Conservation (phyloP, 2,888 invertebrate genomes). For the Galerucella pusilla region DNA sequence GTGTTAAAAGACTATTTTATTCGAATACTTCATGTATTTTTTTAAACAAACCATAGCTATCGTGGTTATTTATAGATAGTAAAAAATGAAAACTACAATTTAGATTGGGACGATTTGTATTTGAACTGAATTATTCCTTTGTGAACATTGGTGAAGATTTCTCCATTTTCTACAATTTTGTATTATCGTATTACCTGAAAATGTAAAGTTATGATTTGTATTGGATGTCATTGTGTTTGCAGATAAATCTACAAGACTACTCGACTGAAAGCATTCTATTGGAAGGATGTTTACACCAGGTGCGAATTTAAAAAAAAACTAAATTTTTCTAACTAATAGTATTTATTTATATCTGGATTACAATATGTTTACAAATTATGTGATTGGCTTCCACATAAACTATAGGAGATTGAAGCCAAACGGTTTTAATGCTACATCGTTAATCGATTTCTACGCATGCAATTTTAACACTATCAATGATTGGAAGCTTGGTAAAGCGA, state of each 20-base stretch:
- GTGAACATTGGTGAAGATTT: not conserved
- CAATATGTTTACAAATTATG: not conserved
- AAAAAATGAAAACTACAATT: not conserved
- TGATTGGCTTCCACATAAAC: not conserved
- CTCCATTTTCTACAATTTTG: not conserved
- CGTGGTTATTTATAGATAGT: not conserved
- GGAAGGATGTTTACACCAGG: not conserved
- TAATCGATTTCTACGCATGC: not conserved
- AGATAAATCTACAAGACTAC: conserved; percentile 2
- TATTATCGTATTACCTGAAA: conserved; percentile 6
- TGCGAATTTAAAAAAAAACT: not conserved
- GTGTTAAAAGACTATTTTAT: no score
- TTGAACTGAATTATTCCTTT: not conserved
- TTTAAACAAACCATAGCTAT: no score
- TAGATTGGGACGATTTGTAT: not conserved
- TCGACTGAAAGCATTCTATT: not conserved
- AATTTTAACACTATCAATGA: not conserved
- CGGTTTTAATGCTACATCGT: not conserved
- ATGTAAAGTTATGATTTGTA: conserved; percentile 7
- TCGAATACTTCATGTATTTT: no score
- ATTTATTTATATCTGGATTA: not conserved
- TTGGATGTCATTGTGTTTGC: conserved; percentile 6
- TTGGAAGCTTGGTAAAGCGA: not conserved
- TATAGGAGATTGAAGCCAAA: not conserved
- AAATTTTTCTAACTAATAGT: not conserved